Evolutionary conservation across 2,888 invertebrate genomes (phyloP), one percentile per base, ranked within the genome.

Genomic region (Campoplex capitator): DNA sequence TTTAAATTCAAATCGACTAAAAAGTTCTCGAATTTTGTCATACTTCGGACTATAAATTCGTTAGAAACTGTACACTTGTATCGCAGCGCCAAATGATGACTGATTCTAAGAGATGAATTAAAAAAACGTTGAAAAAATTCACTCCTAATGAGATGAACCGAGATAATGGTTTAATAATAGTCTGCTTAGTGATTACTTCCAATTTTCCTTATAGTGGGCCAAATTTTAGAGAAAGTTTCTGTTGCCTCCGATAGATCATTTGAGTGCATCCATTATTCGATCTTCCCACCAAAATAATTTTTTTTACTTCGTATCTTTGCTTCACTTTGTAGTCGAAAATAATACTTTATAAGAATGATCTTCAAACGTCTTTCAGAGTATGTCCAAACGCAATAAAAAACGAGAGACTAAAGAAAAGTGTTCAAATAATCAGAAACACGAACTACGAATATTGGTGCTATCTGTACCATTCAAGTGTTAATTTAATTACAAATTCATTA

Each of bases 151-250:
- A 32, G 62, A 62, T 32, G 62, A 62, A 68, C 42, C 13, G 23
- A 23, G 68, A 68, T 68, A 68, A 68, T 68, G 62, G 7, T 62
- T 62, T 62, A 62, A 62, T 62, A 62, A 62, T 16, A 62, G 62
- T 32, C 32, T 32, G 62, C 62, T 62, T 16, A 32, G 62, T 32
- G 32, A 62, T 62, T 32, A 58, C 16, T 62, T 62, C 62, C 62
- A 32, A 62, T 62, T 62, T 62, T 32, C 16, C 62, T 9, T 32
- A 62, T 32, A 28, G 32, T 16, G 62, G 62, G 62, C 62, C 32
- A 62, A 62, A 32, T 62, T 13, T 32, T 62, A 62, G 62, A 62
- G 62, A 62, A 62, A 62, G 62, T 62, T 62, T 62, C 32, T 16
- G 16, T 32, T 16, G 2, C 16, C 62, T 1, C 16, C 32, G 13